A percentile compares a stretch with the other conserved stretches of the same genome.
phyloP scores from a whole-genome alignment of 2,113 vertebrate species.

The Callospermophilus lateralis region DNA sequence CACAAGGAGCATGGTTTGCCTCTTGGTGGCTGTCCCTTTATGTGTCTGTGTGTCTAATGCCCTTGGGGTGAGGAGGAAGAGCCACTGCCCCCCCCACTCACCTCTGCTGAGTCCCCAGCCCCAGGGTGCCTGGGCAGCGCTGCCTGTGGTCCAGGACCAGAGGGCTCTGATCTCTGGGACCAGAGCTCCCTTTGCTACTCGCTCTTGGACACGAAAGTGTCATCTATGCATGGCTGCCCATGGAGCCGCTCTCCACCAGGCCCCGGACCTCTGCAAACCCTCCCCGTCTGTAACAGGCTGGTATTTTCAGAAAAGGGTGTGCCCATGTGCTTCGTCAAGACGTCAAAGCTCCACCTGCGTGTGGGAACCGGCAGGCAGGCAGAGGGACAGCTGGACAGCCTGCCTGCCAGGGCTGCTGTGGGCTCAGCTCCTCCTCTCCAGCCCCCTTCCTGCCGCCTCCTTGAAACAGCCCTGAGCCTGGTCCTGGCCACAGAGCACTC shows the following conservation, averaged over 20 bases:
- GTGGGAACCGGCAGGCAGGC: rapidly evolving
- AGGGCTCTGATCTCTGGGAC: background rate
- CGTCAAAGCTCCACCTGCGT: rapidly evolving
- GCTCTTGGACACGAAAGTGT: background rate
- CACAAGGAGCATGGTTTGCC: background rate
- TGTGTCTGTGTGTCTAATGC: rapidly evolving
- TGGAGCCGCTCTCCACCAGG: background rate
- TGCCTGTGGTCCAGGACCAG: rapidly evolving
- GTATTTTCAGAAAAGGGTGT: rapidly evolving
- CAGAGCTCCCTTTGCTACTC: rapidly evolving
- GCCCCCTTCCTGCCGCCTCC: background rate
- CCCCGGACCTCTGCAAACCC: background rate
- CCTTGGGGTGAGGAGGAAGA: background rate
- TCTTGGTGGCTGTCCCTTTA: background rate
- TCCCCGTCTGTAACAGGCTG: background rate
- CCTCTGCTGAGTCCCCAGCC: background rate
- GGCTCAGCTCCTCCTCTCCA: background rate
- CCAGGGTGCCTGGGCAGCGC: too few relatives aligned
- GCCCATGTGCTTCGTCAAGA: rapidly evolving
- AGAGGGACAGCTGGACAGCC: rapidly evolving
- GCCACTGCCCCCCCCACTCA: too few relatives aligned
- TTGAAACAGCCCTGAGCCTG: too few relatives aligned
- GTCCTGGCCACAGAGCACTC: background rate
- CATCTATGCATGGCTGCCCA: background rate
- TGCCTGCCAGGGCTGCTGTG: rapidly evolving